A percentile compares a stretch with the other conserved stretches of the same genome.
Conservation (phyloP, 1,140 invertebrate genomes). For the Argopecten irradians region DNA sequence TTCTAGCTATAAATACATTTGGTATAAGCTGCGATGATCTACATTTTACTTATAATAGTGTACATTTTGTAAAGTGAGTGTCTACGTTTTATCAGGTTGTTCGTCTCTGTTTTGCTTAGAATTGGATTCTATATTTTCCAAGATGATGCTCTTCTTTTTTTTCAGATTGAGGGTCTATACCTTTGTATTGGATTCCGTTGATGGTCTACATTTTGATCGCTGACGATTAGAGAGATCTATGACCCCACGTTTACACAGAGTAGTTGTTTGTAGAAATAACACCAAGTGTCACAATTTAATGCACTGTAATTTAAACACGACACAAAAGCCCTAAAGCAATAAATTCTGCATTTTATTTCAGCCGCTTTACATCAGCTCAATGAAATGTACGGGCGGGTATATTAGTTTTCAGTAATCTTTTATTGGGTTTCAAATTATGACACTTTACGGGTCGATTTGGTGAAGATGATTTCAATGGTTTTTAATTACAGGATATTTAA, state of each 20-base stretch:
- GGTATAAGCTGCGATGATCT: too few species aligned
- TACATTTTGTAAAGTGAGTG: background rate
- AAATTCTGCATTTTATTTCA: background rate
- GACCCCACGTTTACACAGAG: background rate
- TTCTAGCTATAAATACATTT: too few species aligned
- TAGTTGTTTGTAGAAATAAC: background rate
- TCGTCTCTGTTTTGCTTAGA: too few species aligned
- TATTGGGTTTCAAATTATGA: slow-evolving; percentile 17
- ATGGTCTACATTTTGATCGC: background rate
- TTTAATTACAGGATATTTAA: slow-evolving; percentile 23
- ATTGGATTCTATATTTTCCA: too few species aligned
- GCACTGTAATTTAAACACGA: background rate
- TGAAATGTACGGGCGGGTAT: background rate
- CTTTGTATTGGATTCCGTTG: too few species aligned
- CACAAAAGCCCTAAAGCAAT: background rate
- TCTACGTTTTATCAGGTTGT: background rate
- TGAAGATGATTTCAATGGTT: background rate
- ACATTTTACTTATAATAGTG: too few species aligned
- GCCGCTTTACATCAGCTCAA: background rate
- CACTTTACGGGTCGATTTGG: slow-evolving; percentile 20
- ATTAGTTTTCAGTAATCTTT: slow-evolving; percentile 23
- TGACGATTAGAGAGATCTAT: background rate
- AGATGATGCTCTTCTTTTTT: too few species aligned
- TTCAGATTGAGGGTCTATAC: too few species aligned
- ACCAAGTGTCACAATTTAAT: slow-evolving; percentile 2